Base-by-base conservation (phyloP, 2,888 invertebrate genomes). In the Hyposoter dolosus region DNA sequence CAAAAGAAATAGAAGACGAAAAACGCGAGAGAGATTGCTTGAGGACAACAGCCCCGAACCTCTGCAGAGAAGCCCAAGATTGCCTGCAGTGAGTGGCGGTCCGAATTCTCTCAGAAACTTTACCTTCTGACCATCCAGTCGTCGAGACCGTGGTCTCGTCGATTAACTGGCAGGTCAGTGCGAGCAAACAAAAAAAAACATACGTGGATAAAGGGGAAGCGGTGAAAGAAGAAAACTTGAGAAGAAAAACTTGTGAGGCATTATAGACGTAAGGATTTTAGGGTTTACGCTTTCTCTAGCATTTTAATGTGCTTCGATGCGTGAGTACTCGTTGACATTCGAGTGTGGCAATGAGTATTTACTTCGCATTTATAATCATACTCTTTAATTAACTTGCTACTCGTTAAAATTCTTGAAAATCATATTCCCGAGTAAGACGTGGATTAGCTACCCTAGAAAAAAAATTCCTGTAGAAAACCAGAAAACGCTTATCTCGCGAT, bases 221-320 rank as follows among this genome's bases (percentile, higher is more conserved):
- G 32, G n/a, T 83, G 79, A 40, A 10, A 40, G 7, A 50, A 45
- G 65, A 56, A 32, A 68, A 40, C 23, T 23, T 12, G n/a, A 47
- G 68, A 66, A 19, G 19, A 50, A 76, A 85, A 84, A 60, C 88
- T 78, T 87, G 74, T 88, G 90, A 88, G 91, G 90, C 90, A 90
- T 90, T 90, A 90, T 89, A 90, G 84, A 74, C 82, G 69, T 88
- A 88, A 88, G 85, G 72, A 78, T 83, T 77, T 86, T 80, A 86
- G 69, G 40, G 66, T 74, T 86, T 74, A 65, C 23, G 66, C 28
- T 66, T n/a, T 43, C 40, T 66, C 75, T 89, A 87, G 81, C 81
- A 47, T 72, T 77, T 47, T 69, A 72, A 66, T 75, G 68, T 76
- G 71, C 83, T 83, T 76, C 53, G 60, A 65, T 40, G 86, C 76